A percentile compares a stretch with the other conserved stretches of the same genome.
These are phyloP conservation scores for Stenodera caucasica DNA, from an alignment of 2,888 invertebrate species.

Conservation along the genomic window DNA sequence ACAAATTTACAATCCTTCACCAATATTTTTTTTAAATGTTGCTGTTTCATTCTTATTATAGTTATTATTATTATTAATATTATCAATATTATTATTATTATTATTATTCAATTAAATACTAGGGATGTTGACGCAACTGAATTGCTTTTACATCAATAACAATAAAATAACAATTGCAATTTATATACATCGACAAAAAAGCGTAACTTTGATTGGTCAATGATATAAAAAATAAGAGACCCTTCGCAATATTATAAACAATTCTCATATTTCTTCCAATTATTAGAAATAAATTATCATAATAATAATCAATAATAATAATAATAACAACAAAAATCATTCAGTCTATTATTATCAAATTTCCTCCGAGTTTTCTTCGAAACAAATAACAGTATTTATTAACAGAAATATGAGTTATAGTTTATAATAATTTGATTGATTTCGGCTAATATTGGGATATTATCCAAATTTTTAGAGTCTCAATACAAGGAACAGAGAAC, in stretches of 20 bases:
- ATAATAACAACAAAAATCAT: neutral
- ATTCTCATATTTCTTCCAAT: neutral
- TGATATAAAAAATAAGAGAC: conserved; percentile 55
- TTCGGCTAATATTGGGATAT: neutral
- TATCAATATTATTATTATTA: conserved; percentile 19
- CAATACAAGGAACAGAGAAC: conserved; percentile 39
- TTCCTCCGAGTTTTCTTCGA: neutral
- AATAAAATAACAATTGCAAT: conserved; percentile 56
- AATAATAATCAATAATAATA: conserved; percentile 27
- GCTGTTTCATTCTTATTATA: neutral
- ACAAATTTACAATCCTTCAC: conserved; percentile 57
- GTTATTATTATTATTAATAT: neutral
- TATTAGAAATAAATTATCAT: neutral
- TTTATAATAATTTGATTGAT: neutral
- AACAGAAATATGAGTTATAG: neutral
- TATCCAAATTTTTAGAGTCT: conserved; percentile 18
- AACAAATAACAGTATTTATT: neutral
- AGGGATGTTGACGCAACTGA: conserved; percentile 50
- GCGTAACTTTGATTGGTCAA: conserved; percentile 57
- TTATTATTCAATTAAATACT: conserved; percentile 40
- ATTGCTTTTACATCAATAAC: conserved; percentile 50
- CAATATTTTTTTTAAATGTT: conserved; percentile 38
- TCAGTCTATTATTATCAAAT: neutral
- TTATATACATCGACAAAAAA: conserved; percentile 57
- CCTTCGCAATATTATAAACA: neutral